Evolutionary conservation across 2,888 invertebrate genomes (phyloP), one percentile per base, ranked within the genome.

Genomic region (Tridacna crocea): DNA sequence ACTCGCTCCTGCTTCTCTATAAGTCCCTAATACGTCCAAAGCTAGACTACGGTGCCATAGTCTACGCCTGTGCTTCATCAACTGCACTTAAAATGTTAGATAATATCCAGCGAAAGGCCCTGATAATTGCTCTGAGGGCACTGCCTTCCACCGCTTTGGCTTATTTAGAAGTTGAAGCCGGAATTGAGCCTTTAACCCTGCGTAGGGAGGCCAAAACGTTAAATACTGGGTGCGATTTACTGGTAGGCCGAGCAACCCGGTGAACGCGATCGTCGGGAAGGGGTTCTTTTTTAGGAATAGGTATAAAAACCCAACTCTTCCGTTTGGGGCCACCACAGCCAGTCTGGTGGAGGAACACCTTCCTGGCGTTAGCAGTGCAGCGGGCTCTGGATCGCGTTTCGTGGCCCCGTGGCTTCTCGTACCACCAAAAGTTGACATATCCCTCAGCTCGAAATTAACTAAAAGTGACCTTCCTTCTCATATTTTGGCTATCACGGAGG

Each of bases 11-110:
- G 11, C n/a, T 77, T n/a, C 58, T 70, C 47, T 70, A 68, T n/a
- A 68, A 77, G 60, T 47, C 77, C 51, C 26, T 60, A 46, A 72
- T 77, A 60, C 61, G 47, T 63, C 48, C 47, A 61, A 77, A 72
- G 58, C 15, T 77, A 72, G 63, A 72, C 47, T 72, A 77, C 47
- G 72, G 58, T 58, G 66, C 76, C 26, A 27, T 63, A 66, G 36
- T 65, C 65, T 75, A 48, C 47, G 19, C 75, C 19, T 55, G 36
- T 51, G 73, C 60, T 15, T 17, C 27, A 10, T 22, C 26, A 73
- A n/a, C 12, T 17, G 24, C 26, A 4, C 22, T 73, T 19, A 17
- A 73, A 12, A 55, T 26, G 13, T 58, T 73, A 36, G 36, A 73
- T 36, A 58, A 15, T 17, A 58, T 73, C n/a, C 75, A 61, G 26